A percentile compares a stretch with the other conserved stretches of the same genome.
Conservation (phyloP, 35 echinoderm and acorn worm species). For the Apostichopus californicus region DNA sequence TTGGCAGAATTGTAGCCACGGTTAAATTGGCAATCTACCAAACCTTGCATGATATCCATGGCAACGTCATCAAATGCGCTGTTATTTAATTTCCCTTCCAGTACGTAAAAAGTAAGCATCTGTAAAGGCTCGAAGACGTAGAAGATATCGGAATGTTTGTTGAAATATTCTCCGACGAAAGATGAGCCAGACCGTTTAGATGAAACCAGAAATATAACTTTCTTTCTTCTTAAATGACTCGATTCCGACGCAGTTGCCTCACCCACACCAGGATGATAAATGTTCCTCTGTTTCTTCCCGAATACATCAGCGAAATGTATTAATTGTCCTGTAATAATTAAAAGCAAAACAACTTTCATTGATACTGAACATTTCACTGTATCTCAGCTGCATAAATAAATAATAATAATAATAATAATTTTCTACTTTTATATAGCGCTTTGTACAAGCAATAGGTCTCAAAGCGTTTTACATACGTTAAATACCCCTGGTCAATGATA, state of each 20-base stretch:
- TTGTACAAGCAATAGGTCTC: no score
- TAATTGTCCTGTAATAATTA: background rate
- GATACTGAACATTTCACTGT: no score
- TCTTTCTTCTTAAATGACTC: background rate
- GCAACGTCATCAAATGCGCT: background rate
- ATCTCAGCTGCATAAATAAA: no score
- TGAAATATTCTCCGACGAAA: constrained; percentile 89
- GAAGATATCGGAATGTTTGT: constrained; percentile 78
- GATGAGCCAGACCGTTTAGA: constrained; percentile 88
- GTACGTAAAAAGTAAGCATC: constrained; percentile 65
- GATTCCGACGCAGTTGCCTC: background rate
- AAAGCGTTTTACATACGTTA: no score
- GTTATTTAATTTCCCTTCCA: constrained; percentile 31
- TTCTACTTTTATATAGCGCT: no score
- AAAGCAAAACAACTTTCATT: no score
- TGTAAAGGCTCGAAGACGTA: constrained; percentile 80
- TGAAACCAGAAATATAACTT: constrained; percentile 66
- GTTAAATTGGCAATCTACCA: constrained; percentile 35
- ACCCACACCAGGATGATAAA: background rate
- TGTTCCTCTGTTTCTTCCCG: constrained; percentile 2
- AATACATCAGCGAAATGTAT: background rate
- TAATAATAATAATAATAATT: no score
- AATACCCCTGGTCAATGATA: no score
- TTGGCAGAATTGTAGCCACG: background rate
- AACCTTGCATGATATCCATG: background rate